Evolutionary conservation across 2,888 invertebrate species (phyloP).

Genomic region (Saturnia japonica): DNA sequence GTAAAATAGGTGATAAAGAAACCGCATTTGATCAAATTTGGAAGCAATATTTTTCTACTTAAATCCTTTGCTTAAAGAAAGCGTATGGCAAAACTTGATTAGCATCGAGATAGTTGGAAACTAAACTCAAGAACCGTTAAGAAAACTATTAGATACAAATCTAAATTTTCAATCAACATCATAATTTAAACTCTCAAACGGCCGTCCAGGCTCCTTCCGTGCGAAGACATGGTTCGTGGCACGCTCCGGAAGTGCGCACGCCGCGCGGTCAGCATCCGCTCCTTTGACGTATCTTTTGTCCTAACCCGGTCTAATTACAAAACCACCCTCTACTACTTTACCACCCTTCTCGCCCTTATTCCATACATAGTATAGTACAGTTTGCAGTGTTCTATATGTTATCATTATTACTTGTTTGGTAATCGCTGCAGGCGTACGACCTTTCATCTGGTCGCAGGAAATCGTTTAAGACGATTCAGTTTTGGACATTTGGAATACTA

Average conservation of each 20-base stretch:
- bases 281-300: conserved; percentile 72
- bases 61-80: neutral
- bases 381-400: conserved; percentile 38
- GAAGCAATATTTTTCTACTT: neutral
- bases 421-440: conserved; percentile 49
- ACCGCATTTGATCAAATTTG: neutral
- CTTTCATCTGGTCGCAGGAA: conserved; percentile 57
- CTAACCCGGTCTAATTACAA: conserved; percentile 64
- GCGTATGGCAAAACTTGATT: neutral
- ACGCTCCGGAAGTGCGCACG: conserved; percentile 63
- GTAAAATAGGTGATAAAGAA: neutral
- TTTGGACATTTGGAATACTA: conserved; percentile 33
- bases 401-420: neutral
- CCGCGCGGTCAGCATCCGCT: conserved; percentile 75
- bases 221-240: conserved; percentile 61
- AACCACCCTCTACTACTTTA: conserved; percentile 36
- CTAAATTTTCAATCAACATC: conserved; percentile 11
- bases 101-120: neutral
- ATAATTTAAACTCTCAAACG: conserved; percentile 40
- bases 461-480: conserved; percentile 63
- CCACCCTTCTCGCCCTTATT: conserved; percentile 31
- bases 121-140: neutral
- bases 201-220: conserved; percentile 47
- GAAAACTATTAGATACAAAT: neutral
- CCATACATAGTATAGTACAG: conserved; percentile 33